Percentiles rank a stretch among this genome's conserved stretches.
phyloP scores from a whole-genome alignment of 2,797 vertebrate species.

The Phrynocephalus guinanensis region DNA sequence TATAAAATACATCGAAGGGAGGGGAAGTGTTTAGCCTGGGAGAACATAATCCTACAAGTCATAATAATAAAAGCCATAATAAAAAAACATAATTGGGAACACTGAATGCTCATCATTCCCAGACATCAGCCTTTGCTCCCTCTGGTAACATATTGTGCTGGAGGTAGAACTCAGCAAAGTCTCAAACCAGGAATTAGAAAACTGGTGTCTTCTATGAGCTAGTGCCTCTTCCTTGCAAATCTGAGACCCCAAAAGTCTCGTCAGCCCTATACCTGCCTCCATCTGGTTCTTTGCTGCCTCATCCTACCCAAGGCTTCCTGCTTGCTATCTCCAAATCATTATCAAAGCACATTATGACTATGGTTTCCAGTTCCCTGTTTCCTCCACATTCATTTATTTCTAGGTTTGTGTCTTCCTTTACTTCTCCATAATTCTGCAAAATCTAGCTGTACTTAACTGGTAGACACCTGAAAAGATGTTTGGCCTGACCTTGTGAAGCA shows the following conservation, averaged over 20 bases:
- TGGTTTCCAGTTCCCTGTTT: neutral
- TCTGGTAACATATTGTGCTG: neutral
- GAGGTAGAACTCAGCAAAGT: neutral
- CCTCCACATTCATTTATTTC: neutral
- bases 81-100: too few species aligned
- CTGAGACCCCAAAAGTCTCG: neutral
- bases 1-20: neutral
- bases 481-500: neutral
- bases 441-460: too few species aligned
- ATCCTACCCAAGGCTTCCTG: too few species aligned
- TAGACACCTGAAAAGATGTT: neutral
- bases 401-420: neutral
- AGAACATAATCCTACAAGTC: constrained; percentile 24
- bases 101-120: neutral
- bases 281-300: neutral
- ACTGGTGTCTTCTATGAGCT: neutral
- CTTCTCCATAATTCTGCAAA: neutral
- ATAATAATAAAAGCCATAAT: neutral
- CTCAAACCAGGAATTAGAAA: neutral
- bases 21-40: accelerated
- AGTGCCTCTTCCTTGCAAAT: neutral
- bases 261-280: neutral
- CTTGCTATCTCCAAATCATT: neutral
- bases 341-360: neutral
- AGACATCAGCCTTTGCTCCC: neutral